Conservation (phyloP, 2,113 vertebrate genomes). For the Nerophis ophidion region DNA sequence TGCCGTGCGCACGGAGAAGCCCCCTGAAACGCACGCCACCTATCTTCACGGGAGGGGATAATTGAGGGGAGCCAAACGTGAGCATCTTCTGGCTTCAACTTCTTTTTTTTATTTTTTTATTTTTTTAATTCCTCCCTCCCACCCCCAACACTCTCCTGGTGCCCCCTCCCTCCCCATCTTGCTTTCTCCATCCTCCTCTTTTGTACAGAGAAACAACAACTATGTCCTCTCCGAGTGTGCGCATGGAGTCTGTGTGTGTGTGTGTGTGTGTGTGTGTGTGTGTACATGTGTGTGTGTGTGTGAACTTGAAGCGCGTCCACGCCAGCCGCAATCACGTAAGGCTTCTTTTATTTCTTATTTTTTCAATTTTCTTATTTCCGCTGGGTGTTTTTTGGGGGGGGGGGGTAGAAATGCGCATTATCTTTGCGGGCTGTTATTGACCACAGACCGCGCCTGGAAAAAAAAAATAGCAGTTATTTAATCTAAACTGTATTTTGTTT, state of each 20-base stretch:
- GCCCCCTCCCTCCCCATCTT: constrained; percentile 28
- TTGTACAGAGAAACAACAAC: constrained; percentile 85
- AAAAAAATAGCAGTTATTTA: neutral
- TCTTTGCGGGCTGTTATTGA: neutral
- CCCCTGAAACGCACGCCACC: constrained; percentile 99
- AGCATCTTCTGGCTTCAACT: constrained; percentile 95
- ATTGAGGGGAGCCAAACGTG: constrained; percentile 97
- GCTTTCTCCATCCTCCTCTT: constrained; percentile 62
- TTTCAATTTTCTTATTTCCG: neutral
- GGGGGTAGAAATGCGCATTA: constrained; percentile 19
- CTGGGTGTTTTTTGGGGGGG: neutral
- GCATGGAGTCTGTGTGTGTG: neutral
- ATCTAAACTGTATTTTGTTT: neutral
- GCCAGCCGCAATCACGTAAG: constrained; percentile 19
- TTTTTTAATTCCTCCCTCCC: constrained; percentile 30
- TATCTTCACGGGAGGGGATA: constrained; percentile 99
- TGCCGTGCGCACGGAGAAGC: constrained; percentile 85
- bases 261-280: constrained; percentile 10
- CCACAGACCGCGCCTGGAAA: neutral
- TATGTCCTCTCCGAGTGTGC: constrained; percentile 82
- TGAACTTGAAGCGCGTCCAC: constrained; percentile 78
- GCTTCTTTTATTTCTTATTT: constrained; percentile 3
- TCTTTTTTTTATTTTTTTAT: constrained; percentile 72
- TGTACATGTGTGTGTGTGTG: constrained; percentile 53
- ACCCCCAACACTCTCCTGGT: constrained; percentile 5